phyloP scores from a whole-genome alignment of 2,888 invertebrate species.

The Caenorhabditis sp. region DNA sequence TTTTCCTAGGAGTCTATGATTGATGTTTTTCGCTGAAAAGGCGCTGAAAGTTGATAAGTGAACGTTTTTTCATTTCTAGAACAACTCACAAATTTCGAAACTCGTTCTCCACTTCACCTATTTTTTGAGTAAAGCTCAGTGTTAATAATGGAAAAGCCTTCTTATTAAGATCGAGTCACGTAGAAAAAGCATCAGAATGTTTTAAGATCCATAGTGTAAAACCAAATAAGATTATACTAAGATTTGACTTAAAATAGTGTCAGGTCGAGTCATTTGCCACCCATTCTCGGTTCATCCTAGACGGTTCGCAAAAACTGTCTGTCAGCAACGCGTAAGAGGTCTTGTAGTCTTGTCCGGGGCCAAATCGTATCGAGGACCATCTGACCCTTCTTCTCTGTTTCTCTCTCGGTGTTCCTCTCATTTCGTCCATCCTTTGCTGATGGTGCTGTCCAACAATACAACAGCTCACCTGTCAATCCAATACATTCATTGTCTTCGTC shows the following conservation, averaged over 20 bases:
- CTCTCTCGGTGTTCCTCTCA: neutral
- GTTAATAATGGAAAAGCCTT: too few species aligned
- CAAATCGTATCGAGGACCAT: neutral
- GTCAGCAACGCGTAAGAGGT: neutral
- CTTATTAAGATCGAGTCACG: too few species aligned
- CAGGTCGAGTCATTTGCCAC: too few species aligned
- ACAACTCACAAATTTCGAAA: neutral
- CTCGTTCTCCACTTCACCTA: too few species aligned
- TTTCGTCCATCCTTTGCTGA: neutral
- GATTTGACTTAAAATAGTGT: too few species aligned
- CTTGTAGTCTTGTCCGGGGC: too few species aligned
- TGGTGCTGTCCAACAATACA: constrained; percentile 6
- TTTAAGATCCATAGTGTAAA: too few species aligned
- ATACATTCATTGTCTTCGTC: constrained; percentile 13
- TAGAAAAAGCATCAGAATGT: too few species aligned
- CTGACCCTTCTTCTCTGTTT: neutral
- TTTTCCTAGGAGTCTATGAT: neutral
- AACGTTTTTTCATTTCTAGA: neutral
- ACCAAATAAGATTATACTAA: too few species aligned
- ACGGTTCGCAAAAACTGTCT: neutral
- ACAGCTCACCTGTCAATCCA: constrained; percentile 14
- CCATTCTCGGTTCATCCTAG: too few species aligned
- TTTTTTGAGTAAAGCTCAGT: too few species aligned
- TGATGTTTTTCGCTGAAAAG: neutral
- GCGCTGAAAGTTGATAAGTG: neutral